Percentiles rank a stretch among this genome's conserved stretches.
phyloP scores from a whole-genome alignment of 2,888 invertebrate species.

The Orthosia gothica region DNA sequence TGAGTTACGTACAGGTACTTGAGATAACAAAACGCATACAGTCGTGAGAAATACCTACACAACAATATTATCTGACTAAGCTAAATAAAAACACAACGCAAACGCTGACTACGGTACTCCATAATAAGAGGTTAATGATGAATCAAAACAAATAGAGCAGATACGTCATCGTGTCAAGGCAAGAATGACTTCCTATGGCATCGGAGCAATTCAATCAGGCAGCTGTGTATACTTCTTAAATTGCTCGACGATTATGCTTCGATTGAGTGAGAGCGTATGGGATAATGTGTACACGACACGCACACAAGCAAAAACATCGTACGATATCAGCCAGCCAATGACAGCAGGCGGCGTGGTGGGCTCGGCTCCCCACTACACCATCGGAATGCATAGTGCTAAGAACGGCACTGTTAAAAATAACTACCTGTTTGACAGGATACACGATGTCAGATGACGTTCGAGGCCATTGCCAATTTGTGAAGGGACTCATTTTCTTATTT shows the following conservation, averaged over 20 bases:
- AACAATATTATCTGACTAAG: slow-evolving; percentile 46
- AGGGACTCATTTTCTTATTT: slow-evolving; percentile 57
- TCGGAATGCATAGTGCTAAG: slow-evolving; percentile 87
- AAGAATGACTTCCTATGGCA: slow-evolving; percentile 85
- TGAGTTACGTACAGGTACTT: slow-evolving; percentile 31
- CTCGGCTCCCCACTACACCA: slow-evolving; percentile 88
- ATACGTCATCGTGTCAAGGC: slow-evolving; percentile 82
- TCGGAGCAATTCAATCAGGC: slow-evolving; percentile 86
- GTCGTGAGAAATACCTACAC: slow-evolving; percentile 59
- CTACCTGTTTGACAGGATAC: slow-evolving; percentile 86
- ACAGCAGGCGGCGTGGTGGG: slow-evolving; percentile 83
- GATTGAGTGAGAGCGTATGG: slow-evolving; percentile 80
- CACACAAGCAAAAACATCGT: slow-evolving; percentile 87
- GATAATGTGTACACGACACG: slow-evolving; percentile 74
- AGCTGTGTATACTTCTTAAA: slow-evolving; percentile 81
- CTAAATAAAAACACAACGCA: slow-evolving; percentile 58
- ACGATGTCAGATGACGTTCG: slow-evolving; percentile 78
- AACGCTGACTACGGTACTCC: slow-evolving; percentile 36
- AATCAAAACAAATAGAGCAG: slow-evolving; percentile 77
- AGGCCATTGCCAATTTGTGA: slow-evolving; percentile 83
- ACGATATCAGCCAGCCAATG: slow-evolving; percentile 88
- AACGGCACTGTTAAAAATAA: slow-evolving; percentile 90
- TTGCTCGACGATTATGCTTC: slow-evolving; percentile 84
- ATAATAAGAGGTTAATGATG: slow-evolving; percentile 69
- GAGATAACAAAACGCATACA: slow-evolving; percentile 31